These are phyloP conservation scores for Anthonomus grandis DNA, from an alignment of 1,140 invertebrate species.

Conservation along the genomic window DNA sequence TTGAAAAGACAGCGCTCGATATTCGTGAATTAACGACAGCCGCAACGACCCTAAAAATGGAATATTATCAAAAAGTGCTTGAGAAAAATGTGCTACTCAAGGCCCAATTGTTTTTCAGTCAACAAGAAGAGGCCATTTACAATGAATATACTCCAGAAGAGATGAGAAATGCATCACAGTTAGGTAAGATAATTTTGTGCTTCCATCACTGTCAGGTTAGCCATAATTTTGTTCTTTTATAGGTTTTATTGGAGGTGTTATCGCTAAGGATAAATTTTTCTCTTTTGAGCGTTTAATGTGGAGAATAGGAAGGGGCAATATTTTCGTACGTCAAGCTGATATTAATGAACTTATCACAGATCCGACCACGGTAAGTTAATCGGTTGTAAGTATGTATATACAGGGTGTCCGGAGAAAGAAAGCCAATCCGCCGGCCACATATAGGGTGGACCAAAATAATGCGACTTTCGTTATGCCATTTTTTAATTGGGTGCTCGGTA, in stretches of 20 bases:
- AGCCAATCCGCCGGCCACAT: too few relatives aligned
- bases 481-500: too few relatives aligned
- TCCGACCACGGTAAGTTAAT: conserved; percentile 67
- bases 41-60: conserved; percentile 49
- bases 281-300: conserved; percentile 95
- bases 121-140: conserved; percentile 52
- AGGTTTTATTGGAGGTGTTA: conserved; percentile 83
- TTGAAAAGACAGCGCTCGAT: conserved; percentile 91
- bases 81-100: conserved; percentile 84
- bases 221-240: too few relatives aligned
- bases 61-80: conserved; percentile 61
- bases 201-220: too few relatives aligned
- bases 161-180: conserved; percentile 43
- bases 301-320: conserved; percentile 89
- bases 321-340: conserved; percentile 85
- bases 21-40: conserved; percentile 89
- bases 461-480: too few relatives aligned
- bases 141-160: conserved; percentile 58
- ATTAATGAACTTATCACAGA: conserved; percentile 85
- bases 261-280: conserved; percentile 83
- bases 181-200: conserved; percentile 13
- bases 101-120: conserved; percentile 87
- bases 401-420: too few relatives aligned
- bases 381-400: background rate
- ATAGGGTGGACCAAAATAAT: too few relatives aligned